Base-by-base conservation (phyloP, 2,888 invertebrate species). In the Heliothis peltigera region DNA sequence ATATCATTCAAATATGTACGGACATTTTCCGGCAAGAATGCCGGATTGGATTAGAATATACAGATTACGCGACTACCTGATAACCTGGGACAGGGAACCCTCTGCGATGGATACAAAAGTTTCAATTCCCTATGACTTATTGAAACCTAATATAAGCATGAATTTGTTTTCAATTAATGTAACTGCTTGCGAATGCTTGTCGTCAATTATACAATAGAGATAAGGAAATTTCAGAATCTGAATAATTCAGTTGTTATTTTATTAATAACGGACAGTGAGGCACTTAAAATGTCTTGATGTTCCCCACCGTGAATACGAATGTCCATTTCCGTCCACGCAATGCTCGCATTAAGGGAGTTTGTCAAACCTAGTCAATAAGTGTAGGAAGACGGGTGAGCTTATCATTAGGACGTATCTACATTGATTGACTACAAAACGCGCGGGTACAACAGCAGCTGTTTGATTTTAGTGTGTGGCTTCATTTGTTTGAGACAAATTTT, bases 261-360 rank as follows among this genome's bases (percentile, higher is more conserved):
- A 89, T 89, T 92, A 92, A 92, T 92, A 89, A 88, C 81, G 57
- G 81, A 68, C 82, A 79, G 81, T 80, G 80, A 87, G 87, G 89
- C 90, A 89, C 86, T 92, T 89, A 89, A 89, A 92, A 87, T 87
- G 86, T 87, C 89, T 90, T 85, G 88, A 89, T 87, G 88, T 87
- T 85, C 84, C 88, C 86, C 81, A 84, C 85, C 82, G 85, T 89
- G 90, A 91, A 90, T 91, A 92, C 92, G 87, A 93, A 94, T 91
- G 92, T 87, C 89, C 90, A 87, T 91, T 93, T 93, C 91, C 91
- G 89, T 85, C 87, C 94, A 95, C 94, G 94, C 94, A 83, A 95
- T 87, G 88, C 87, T 78, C 88, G 81, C 92, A 94, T 95, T 94
- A 95, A 86, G 92, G 89, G 82, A 88, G 86, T 86, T 87, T 87